phyloP scores from a whole-genome alignment of 2,888 invertebrate species.

The Drosophila trichaetosa region DNA sequence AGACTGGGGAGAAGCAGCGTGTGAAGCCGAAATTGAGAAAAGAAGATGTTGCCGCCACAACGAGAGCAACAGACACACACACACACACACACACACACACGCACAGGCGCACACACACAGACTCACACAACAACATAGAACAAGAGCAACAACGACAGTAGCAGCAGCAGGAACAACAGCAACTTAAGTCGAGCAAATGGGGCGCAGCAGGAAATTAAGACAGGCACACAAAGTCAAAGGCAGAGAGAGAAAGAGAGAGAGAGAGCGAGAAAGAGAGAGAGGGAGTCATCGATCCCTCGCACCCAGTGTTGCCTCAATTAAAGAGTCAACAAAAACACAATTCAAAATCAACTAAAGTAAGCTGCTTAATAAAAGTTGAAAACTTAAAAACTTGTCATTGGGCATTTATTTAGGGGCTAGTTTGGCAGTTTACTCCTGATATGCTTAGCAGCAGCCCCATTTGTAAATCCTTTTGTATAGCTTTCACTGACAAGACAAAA shows the following conservation, averaged over 20 bases:
- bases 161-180: constrained; percentile 42
- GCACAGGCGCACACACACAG: background rate
- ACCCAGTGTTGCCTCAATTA: constrained; percentile 4
- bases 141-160: constrained; percentile 24
- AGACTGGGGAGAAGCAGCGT: constrained; percentile 67
- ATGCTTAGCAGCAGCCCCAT: background rate
- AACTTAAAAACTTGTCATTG: background rate
- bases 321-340: background rate
- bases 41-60: constrained; percentile 59
- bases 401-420: background rate
- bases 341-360: background rate
- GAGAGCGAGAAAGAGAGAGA: background rate
- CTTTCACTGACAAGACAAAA: background rate
- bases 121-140: constrained; percentile 2
- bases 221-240: constrained; percentile 3
- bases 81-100: background rate
- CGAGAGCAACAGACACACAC: constrained; percentile 25
- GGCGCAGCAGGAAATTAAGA: constrained; percentile 73
- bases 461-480: background rate
- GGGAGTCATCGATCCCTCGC: constrained; percentile 27
- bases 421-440: background rate
- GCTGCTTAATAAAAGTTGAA: background rate
- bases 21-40: constrained; percentile 47
- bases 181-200: constrained; percentile 42
- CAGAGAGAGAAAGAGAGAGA: background rate